phyloP scores from a whole-genome alignment of 2,888 invertebrate species.

The Tricholauxania praeusta region DNA sequence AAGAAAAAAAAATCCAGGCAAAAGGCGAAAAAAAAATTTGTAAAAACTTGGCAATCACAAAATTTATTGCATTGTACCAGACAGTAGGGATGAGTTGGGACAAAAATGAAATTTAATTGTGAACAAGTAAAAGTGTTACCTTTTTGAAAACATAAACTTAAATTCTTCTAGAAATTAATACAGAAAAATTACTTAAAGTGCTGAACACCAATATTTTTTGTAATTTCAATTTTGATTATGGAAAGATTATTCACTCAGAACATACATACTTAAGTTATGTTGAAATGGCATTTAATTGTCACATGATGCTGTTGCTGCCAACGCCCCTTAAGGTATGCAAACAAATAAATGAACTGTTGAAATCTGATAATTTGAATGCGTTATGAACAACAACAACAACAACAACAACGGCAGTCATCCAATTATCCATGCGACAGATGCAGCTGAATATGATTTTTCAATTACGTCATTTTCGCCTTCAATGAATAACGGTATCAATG shows the following conservation, averaged over 20 bases:
- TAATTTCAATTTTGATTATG: no score
- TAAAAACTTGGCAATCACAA: slow-evolving; percentile 21
- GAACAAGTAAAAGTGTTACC: no score
- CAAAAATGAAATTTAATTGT: no score
- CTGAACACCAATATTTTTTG: no score
- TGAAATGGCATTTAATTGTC: slow-evolving; percentile 7
- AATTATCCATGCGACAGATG: neutral
- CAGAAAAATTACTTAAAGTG: no score
- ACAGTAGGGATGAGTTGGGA: no score
- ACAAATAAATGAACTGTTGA: slow-evolving; percentile 29
- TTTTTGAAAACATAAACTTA: no score
- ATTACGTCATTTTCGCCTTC: slow-evolving; percentile 50
- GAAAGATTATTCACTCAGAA: no score
- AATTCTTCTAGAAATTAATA: no score
- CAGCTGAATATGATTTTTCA: slow-evolving; percentile 65
- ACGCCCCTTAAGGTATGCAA: slow-evolving; percentile 1
- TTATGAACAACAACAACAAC: slow-evolving; percentile 5
- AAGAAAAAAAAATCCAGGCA: neutral
- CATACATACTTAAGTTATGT: neutral
- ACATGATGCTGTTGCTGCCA: neutral
- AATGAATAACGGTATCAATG: slow-evolving; percentile 10
- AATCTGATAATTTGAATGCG: slow-evolving; percentile 18
- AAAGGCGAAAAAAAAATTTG: neutral
- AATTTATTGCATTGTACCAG: slow-evolving; percentile 11
- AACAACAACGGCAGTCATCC: neutral